phyloP scores from a whole-genome alignment of 2,113 vertebrate genomes.

The Indicator maculatus region DNA sequence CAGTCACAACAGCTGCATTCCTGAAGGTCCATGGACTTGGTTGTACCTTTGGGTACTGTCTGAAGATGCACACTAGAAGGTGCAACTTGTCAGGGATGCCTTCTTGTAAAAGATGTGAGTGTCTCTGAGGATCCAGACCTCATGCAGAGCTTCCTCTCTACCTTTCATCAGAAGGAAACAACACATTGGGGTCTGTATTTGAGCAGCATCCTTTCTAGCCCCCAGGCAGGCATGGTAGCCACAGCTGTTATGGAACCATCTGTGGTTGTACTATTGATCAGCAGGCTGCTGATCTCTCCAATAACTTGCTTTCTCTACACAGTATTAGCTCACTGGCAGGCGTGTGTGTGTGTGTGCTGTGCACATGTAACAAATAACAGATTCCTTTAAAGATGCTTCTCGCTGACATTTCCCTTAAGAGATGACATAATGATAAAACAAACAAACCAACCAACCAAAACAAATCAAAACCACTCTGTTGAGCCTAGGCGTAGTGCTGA shows the following conservation, averaged over 20 bases:
- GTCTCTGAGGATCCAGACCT: neutral
- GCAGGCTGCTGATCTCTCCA: neutral
- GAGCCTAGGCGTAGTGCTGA: neutral
- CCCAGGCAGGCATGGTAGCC: neutral
- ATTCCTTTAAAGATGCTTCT: neutral
- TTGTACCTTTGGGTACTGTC: accelerated
- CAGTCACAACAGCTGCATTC: neutral
- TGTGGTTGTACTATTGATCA: neutral
- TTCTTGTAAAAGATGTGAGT: neutral
- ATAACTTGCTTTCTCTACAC: neutral
- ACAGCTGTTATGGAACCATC: neutral
- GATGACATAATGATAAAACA: too few species aligned
- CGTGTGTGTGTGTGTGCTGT: neutral
- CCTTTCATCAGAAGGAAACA: neutral
- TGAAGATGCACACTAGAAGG: neutral
- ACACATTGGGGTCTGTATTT: neutral
- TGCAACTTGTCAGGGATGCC: neutral
- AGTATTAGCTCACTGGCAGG: neutral
- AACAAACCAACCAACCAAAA: neutral
- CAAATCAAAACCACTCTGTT: neutral
- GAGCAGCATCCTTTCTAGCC: neutral
- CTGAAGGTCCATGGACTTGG: accelerated
- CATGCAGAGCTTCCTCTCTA: accelerated
- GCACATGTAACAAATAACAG: accelerated
- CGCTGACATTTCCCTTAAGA: neutral